Evolutionary conservation across 2,888 invertebrate species (phyloP), one percentile per base, ranked within the genome.

Genomic region (Rhagonycha fulva): DNA sequence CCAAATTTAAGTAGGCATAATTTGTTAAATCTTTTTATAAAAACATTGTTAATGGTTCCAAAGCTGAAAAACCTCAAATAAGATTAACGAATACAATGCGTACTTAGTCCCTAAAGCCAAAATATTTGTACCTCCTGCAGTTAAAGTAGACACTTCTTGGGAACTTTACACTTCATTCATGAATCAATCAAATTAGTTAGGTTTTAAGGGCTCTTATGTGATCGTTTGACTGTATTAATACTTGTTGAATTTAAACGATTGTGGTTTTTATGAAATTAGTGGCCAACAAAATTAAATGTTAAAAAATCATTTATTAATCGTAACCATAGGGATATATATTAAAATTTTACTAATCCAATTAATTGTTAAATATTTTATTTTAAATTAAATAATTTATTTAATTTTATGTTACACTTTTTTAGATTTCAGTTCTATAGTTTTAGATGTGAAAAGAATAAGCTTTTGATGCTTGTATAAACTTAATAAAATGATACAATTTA

Each of bases 81-180:
- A 82, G 81, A 82, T 82, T 82, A 82, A 66, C 72, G 77, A 70
- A 70, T 70, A 82, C 81, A 82, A 82, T 79, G 72, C 62, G 78
- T 78, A 79, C 81, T 82, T 72, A 81, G 75, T 73, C 68, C 32
- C 62, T 76, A 81, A 81, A 80, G 79, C 81, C 81, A 79, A 80
- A 81, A 82, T 81, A 82, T 81, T 82, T 81, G 75, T 78, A 79
- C 81, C 81, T 80, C 80, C 80, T 76, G 74, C 60, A 70, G 81
- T 68, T 77, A 76, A 79, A 79, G 76, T 78, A 71, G 75, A 75
- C 78, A 79, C 78, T 79, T 77, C 74, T 76, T 75, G 70, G 30
- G 72, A 76, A 74, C 74, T 73, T 28, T 47, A 76, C 30, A 77
- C 28, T 72, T 78, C 79, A 79, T 79, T 79, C 77, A 77, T 24